Evolutionary conservation across 2,113 vertebrate genomes (phyloP), one percentile per base, ranked within the genome.

Genomic region (Pyrgilauda ruficollis): DNA sequence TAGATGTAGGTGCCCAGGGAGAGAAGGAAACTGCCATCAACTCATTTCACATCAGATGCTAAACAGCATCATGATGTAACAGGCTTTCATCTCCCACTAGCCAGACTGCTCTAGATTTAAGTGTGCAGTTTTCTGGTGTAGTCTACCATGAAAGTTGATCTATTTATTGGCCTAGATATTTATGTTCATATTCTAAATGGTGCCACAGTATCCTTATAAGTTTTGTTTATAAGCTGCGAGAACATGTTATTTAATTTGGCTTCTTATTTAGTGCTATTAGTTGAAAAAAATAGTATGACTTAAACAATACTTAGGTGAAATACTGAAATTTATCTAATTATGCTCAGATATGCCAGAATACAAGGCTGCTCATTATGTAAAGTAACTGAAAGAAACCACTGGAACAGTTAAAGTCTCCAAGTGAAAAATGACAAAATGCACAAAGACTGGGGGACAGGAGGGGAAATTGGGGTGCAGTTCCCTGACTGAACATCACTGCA

Each of bases 111-210:
- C 94, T 79, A 96, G 89, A 97, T 97, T 89, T 79, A 84, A 87
- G 50, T 13, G 12, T 18, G 41, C 83, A 77, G 68, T 61, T 80
- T 92, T 63, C 83, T 94, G 61, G 68, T 81, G 7, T 84, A 94
- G 94, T 61, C 94, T 97, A 81, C 93, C 86, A 96, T 63, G 47
- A 61, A 93, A 89, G 91, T 2, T 95, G 96, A 94, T 96, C 95
- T 96, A 96, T 93, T 97, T 96, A 94, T 85, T 96, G 95, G 84
- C 95, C 95, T 94, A 96, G 81, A 96, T 97, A 94, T 91, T 89
- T 79, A 70, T 76, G 44, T 15, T 89, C 55, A 70, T 43, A 23
- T 33, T 89, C 47, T 74, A 84, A 94, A 39, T 37, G 52, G 44
- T 87, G 80, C 73, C 52, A 87, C 47, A 28, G 52, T n/a, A 81